phyloP scores from a whole-genome alignment of 2,113 vertebrate species.

The Onychorhynchus coronatus region DNA sequence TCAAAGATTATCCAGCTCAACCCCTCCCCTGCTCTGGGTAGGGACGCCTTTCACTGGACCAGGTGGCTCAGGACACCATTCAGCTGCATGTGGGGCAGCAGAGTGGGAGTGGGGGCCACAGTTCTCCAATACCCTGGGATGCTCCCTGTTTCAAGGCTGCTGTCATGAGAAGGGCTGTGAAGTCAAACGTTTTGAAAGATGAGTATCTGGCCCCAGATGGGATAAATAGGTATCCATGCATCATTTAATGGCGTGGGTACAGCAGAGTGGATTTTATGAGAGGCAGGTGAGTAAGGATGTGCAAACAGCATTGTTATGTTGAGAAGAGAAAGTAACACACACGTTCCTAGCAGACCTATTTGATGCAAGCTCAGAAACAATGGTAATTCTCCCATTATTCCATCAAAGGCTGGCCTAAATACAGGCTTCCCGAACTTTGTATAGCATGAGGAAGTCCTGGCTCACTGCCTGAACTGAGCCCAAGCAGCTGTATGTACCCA shows the following conservation, averaged over 20 bases:
- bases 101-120: neutral
- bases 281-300: neutral
- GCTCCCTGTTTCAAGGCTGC: neutral
- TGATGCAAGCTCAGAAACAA: neutral
- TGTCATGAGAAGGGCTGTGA: fast-evolving
- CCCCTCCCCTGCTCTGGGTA: neutral
- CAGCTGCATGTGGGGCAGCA: fast-evolving
- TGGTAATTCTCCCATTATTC: neutral
- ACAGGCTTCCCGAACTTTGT: neutral
- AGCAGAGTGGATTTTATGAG: neutral
- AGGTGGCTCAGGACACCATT: fast-evolving
- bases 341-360: neutral
- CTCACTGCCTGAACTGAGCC: neutral
- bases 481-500: neutral
- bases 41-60: neutral
- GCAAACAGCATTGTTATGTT: neutral
- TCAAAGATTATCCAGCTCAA: neutral
- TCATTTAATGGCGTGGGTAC: neutral
- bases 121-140: fast-evolving
- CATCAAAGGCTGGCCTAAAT: neutral
- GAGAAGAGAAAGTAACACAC: neutral
- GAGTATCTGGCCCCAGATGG: neutral
- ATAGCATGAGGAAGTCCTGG: neutral
- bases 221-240: neutral
- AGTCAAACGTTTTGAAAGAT: neutral